phyloP scores from a whole-genome alignment of 2,888 invertebrate species.

The Metopia argyrocephala region DNA sequence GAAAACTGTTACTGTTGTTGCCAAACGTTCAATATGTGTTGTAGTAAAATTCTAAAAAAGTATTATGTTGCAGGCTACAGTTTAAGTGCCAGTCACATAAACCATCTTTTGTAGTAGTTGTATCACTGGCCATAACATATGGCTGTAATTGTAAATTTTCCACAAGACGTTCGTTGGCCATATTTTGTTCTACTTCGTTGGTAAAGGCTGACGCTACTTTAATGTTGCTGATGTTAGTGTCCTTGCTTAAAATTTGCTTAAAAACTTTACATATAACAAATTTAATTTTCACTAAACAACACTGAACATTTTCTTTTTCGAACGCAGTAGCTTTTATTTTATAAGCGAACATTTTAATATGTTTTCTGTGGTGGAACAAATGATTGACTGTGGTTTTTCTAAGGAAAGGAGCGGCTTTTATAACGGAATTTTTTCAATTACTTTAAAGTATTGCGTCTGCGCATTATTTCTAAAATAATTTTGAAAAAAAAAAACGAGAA shows the following conservation, averaged over 20 bases:
- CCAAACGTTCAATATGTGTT: conserved; percentile 26
- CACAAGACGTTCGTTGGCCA: conserved; percentile 74
- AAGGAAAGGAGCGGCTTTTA: conserved; percentile 38
- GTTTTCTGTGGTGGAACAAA: conserved; percentile 29
- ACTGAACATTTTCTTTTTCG: conserved; percentile 13
- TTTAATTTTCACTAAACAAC: conserved; percentile 40
- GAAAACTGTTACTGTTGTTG: neutral
- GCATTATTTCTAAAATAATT: conserved; percentile 37
- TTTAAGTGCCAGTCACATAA: conserved; percentile 77
- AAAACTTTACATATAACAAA: conserved; percentile 69
- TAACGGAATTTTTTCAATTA: conserved; percentile 21
- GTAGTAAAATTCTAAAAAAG: conserved; percentile 44
- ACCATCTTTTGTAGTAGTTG: conserved; percentile 71
- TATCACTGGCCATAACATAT: conserved; percentile 71
- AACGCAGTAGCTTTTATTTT: neutral
- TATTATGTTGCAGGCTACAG: conserved; percentile 52
- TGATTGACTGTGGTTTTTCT: conserved; percentile 22
- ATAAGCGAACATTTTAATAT: conserved; percentile 40
- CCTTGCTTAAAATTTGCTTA: conserved; percentile 59
- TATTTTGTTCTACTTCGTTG: conserved; percentile 75
- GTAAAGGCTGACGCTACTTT: neutral
- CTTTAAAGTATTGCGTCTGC: conserved; percentile 39
- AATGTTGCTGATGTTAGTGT: conserved; percentile 4
- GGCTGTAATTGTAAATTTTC: conserved; percentile 48
- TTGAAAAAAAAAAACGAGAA: neutral